Evolutionary conservation across 92 coral and sea anemone species (phyloP).

Genomic region (Phenganax subtilis): DNA sequence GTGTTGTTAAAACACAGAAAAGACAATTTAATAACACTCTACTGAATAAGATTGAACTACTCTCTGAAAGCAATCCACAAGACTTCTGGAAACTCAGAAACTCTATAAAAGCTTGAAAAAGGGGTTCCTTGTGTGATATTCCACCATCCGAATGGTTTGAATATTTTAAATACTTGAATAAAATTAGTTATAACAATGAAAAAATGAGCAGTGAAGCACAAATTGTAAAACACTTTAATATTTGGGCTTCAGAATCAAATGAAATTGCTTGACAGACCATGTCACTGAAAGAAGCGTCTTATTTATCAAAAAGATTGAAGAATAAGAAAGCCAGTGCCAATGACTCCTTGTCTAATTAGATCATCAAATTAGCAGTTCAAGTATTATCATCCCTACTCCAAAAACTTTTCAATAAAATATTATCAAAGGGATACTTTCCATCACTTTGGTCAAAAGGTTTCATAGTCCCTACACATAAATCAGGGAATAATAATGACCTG

Average conservation of each 20-base stretch:
- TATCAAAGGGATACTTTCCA: conserved; percentile 40
- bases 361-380: conserved; percentile 27
- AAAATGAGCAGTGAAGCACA: too few species aligned
- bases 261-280: not conserved
- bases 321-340: conserved; percentile 36
- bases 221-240: too few species aligned
- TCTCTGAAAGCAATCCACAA: too few species aligned
- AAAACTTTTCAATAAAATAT: conserved; percentile 16
- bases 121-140: too few species aligned
- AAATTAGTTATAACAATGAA: too few species aligned
- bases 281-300: conserved; percentile 25
- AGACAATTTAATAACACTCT: too few species aligned
- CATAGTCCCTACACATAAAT: not conserved
- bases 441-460: conserved; percentile 27
- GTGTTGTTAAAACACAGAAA: too few species aligned
- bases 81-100: too few species aligned
- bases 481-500: conserved; percentile 9
- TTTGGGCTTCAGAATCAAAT: too few species aligned
- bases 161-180: too few species aligned
- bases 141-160: conserved; percentile 3
- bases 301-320: conserved; percentile 24
- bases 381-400: conserved; percentile 19
- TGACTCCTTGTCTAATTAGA: conserved; percentile 33
- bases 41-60: too few species aligned
- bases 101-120: too few species aligned